Evolutionary conservation across 2,797 vertebrate genomes (phyloP).

Genomic region (Harpagifer antarcticus): DNA sequence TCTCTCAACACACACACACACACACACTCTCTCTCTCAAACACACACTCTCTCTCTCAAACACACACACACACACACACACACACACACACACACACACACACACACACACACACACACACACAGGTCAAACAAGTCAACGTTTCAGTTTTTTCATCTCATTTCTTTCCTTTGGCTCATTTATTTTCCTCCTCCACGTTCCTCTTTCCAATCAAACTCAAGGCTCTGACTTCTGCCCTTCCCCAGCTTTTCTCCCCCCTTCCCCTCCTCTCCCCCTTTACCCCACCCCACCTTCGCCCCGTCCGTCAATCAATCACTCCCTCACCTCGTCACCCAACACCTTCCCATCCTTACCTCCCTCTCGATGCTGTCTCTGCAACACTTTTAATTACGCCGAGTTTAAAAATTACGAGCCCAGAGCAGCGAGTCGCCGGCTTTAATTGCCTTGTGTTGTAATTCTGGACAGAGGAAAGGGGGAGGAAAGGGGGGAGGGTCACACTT

Average conservation of each 20-base stretch:
- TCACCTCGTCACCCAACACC: constrained; percentile 32
- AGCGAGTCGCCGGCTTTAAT: constrained; percentile 74
- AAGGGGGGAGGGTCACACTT: constrained; percentile 31
- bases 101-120: constrained; percentile 12
- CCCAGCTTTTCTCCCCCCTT: constrained; percentile 27
- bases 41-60: no score
- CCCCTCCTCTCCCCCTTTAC: background rate
- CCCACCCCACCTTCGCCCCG: background rate
- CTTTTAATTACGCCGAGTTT: constrained; percentile 83
- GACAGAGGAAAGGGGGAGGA: constrained; percentile 45
- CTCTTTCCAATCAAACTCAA: constrained; percentile 63
- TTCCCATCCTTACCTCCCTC: constrained; percentile 33
- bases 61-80: constrained; percentile 26
- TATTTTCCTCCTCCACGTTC: constrained; percentile 6
- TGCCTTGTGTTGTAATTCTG: constrained; percentile 78
- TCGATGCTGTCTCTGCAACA: constrained; percentile 63
- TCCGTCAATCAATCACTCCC: constrained; percentile 58
- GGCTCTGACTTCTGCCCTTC: constrained; percentile 54
- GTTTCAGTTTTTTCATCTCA: no score
- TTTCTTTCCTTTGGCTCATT: constrained; percentile 10
- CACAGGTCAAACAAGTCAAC: no score
- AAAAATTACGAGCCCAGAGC: constrained; percentile 81
- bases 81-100: constrained; percentile 34
- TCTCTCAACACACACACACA: background rate
- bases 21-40: no score